Conservation (phyloP, 2,113 vertebrate species). For the Edolisoma coerulescens region DNA sequence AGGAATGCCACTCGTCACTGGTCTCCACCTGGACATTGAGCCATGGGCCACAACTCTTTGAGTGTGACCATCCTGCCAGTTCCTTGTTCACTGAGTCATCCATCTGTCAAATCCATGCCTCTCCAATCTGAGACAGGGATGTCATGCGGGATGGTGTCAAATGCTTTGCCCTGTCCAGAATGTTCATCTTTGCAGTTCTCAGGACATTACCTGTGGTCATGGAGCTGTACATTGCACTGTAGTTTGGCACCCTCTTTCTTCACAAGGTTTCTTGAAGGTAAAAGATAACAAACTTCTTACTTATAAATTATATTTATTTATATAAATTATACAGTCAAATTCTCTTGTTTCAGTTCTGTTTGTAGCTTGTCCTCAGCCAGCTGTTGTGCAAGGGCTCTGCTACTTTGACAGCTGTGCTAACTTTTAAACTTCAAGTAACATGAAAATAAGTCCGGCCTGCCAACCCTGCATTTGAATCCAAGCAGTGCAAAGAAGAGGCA, state of each 20-base stretch:
- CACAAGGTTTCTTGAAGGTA: neutral
- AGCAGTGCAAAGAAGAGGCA: neutral
- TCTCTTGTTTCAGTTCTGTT: neutral
- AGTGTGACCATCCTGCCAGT: neutral
- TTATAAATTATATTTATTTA: neutral
- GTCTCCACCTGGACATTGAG: neutral
- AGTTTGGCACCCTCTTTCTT: neutral
- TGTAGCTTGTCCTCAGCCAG: neutral
- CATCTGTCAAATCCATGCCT: neutral
- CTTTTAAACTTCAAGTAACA: neutral
- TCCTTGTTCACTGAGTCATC: neutral
- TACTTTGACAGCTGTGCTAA: neutral
- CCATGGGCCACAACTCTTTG: neutral
- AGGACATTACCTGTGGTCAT: neutral
- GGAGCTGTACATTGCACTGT: neutral
- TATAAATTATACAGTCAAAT: neutral
- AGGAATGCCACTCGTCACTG: rapidly evolving
- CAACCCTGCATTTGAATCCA: neutral
- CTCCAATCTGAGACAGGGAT: neutral
- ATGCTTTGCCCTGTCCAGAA: neutral
- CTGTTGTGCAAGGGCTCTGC: neutral
- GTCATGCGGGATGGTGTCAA: neutral
- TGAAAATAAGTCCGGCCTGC: neutral
- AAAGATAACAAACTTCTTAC: neutral
- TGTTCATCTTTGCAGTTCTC: neutral